Evolutionary conservation across 2,797 vertebrate genomes (phyloP).

Genomic region (Galago senegalensis): DNA sequence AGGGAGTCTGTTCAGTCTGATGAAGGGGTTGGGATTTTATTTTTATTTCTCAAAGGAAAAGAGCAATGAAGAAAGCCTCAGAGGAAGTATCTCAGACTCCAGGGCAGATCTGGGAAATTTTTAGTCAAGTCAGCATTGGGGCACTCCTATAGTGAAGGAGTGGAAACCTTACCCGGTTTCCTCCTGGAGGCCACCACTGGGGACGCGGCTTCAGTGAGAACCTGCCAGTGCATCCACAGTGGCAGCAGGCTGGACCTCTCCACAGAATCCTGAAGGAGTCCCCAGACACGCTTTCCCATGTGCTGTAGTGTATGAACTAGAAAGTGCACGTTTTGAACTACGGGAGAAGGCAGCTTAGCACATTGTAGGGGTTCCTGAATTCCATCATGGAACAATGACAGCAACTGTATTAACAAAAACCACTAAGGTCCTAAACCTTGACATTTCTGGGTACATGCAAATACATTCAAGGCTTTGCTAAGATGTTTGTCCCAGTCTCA

Average conservation of each 20-base stretch:
- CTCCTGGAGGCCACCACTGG: rapidly evolving
- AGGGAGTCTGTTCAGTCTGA: neutral
- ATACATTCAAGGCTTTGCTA: neutral
- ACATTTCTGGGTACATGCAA: neutral
- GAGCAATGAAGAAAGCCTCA: neutral
- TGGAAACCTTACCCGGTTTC: neutral
- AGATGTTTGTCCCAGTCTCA: neutral
- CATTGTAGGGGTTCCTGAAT: neutral
- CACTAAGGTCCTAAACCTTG: neutral
- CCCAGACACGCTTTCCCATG: neutral
- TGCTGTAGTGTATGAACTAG: too few species aligned
- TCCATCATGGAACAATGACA: neutral
- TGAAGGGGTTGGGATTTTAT: neutral
- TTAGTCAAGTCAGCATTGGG: neutral
- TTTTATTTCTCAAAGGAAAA: neutral
- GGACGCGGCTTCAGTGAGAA: neutral
- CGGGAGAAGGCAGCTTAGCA: neutral
- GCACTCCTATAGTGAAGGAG: neutral
- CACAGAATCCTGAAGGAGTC: neutral
- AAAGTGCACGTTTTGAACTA: neutral
- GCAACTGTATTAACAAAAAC: neutral
- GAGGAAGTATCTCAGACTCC: neutral
- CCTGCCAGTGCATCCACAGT: too few species aligned
- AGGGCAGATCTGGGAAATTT: neutral
- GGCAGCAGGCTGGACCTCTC: neutral